These are phyloP conservation scores for Callitettix versicolor DNA, from an alignment of 1,140 invertebrate species.

Conservation along the genomic window DNA sequence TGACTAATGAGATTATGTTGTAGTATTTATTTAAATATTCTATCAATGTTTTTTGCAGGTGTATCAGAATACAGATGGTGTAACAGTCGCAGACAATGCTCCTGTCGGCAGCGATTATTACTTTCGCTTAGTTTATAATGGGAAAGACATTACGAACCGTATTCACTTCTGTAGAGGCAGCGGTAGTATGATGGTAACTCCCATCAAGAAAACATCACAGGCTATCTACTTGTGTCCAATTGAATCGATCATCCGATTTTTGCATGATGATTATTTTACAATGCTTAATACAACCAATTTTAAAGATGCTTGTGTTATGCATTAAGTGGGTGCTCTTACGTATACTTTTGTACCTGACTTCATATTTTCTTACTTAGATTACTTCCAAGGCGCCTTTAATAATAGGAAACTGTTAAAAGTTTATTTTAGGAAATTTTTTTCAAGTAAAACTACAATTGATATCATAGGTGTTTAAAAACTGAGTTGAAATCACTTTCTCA, in stretches of 20 bases:
- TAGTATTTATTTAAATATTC: too few relatives aligned
- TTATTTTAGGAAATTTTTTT: too few relatives aligned
- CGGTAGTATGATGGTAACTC: conserved; percentile 26
- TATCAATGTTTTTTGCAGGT: conserved; percentile 33
- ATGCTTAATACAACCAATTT: conserved; percentile 72
- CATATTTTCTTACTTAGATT: too few relatives aligned
- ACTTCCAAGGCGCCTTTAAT: too few relatives aligned
- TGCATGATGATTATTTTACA: conserved; percentile 75
- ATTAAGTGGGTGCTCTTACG: background rate
- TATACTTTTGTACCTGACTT: too few relatives aligned
- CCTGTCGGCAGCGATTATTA: conserved; percentile 53
- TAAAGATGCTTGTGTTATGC: conserved; percentile 60
- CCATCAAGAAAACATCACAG: conserved; percentile 29
- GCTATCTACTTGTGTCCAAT: conserved; percentile 61
- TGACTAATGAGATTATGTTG: too few relatives aligned
- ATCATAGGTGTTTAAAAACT: too few relatives aligned
- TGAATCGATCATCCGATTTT: conserved; percentile 70
- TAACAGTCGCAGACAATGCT: conserved; percentile 28
- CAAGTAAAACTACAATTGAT: too few relatives aligned
- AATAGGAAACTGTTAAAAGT: too few relatives aligned
- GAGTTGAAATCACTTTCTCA: too few relatives aligned
- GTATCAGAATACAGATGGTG: conserved; percentile 44
- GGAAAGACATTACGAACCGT: conserved; percentile 70
- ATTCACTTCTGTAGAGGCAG: conserved; percentile 65
- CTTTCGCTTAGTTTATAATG: conserved; percentile 76